Percentiles rank a stretch among this genome's conserved stretches.
Conservation (phyloP, 2,797 vertebrate species). For the Mionectes olivaceus region DNA sequence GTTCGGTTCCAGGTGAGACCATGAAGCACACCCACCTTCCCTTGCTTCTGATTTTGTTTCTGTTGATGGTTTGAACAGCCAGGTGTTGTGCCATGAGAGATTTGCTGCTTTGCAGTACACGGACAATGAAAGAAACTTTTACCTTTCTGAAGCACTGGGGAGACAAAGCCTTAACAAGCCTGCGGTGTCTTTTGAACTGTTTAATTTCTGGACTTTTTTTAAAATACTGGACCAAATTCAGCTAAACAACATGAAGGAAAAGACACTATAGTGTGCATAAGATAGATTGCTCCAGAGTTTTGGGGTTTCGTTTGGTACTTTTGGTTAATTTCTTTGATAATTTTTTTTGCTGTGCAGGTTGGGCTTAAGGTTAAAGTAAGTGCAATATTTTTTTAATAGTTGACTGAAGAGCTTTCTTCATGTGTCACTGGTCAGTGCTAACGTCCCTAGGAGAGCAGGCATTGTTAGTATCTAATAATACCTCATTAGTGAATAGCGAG, state of each 20-base stretch:
- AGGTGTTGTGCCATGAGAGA: conserved; percentile 72
- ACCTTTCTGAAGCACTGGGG: conserved; percentile 77
- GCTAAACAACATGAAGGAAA: conserved; percentile 44
- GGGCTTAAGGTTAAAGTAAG: conserved; percentile 72
- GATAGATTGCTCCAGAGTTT: conserved; percentile 5
- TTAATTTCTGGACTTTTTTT: conserved; percentile 78
- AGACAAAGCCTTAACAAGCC: conserved; percentile 89
- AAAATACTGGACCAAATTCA: conserved; percentile 76
- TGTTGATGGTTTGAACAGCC: neutral
- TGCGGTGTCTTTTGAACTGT: conserved; percentile 81
- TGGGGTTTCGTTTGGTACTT: conserved; percentile 10
- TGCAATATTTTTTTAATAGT: conserved; percentile 79
- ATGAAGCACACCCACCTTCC: conserved; percentile 74
- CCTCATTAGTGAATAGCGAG: conserved; percentile 66
- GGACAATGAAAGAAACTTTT: conserved; percentile 57
- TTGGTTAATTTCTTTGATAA: neutral
- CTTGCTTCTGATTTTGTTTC: conserved; percentile 79
- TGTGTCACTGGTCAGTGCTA: conserved; percentile 49
- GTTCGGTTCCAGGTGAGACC: conserved; percentile 78
- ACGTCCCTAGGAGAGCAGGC: conserved; percentile 52
- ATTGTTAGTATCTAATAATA: conserved; percentile 69
- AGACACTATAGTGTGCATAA: conserved; percentile 42
- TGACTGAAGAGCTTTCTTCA: conserved; percentile 69
- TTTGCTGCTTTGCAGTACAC: conserved; percentile 36
- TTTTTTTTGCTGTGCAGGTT: conserved; percentile 56